Percentiles rank a stretch among this genome's conserved stretches.
These are phyloP conservation scores for Distichodus sexfasciatus DNA, from an alignment of 2,797 vertebrate genomes.

Conservation along the genomic window DNA sequence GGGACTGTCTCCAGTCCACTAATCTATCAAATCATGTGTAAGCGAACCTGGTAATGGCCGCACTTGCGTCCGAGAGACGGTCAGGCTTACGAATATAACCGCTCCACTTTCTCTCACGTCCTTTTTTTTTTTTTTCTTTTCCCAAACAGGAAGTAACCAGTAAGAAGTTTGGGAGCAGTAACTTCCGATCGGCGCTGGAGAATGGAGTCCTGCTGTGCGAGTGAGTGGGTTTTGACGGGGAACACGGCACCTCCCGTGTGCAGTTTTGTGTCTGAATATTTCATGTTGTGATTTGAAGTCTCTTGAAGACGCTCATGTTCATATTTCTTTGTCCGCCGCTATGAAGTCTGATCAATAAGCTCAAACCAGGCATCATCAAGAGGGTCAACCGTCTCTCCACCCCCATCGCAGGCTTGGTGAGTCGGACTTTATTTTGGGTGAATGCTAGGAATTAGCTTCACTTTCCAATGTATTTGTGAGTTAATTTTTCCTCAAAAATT, in stretches of 20 bases:
- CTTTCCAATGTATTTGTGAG: background rate
- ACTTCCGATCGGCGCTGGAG: conserved; percentile 89
- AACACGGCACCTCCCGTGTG: no score
- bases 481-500: no score
- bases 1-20: no score
- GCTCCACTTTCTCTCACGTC: background rate
- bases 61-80: no score
- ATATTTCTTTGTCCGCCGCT: background rate
- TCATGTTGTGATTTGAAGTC: no score
- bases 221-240: conserved; percentile 79
- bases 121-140: no score
- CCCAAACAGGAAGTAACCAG: conserved; percentile 81
- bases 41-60: no score
- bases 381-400: conserved; percentile 89
- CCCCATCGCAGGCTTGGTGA: conserved; percentile 95
- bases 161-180: conserved; percentile 81
- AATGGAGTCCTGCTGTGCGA: conserved; percentile 90
- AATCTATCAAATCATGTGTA: no score
- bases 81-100: no score
- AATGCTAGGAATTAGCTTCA: background rate
- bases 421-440: conserved; percentile 59
- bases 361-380: conserved; percentile 89
- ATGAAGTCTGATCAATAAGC: conserved; percentile 87
- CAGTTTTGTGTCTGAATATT: no score
- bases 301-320: background rate